A percentile compares a stretch with the other conserved stretches of the same genome.
Evolutionary conservation across 2,797 vertebrate species (phyloP).

Genomic region (Pangasius djambal): DNA sequence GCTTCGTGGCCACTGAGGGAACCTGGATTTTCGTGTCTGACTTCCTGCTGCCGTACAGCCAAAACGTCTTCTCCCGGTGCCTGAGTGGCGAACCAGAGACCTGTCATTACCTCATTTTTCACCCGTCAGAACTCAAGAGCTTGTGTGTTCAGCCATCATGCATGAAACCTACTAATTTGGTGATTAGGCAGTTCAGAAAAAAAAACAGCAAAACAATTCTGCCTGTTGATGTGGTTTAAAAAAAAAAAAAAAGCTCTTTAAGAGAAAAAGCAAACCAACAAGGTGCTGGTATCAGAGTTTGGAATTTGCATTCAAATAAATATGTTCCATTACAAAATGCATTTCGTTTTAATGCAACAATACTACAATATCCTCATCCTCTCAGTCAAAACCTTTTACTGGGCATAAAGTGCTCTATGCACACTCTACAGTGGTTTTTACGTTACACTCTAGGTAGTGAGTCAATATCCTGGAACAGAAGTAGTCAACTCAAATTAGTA

Average conservation of each 20-base stretch:
- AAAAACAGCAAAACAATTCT: neutral
- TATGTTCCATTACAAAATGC: neutral
- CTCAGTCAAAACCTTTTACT: neutral
- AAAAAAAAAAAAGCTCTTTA: neutral
- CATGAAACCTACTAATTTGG: slow-evolving; percentile 16
- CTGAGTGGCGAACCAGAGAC: neutral
- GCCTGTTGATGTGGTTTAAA: neutral
- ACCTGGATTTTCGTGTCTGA: neutral
- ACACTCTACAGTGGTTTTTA: neutral
- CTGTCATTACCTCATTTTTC: slow-evolving; percentile 24
- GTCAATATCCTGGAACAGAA: neutral
- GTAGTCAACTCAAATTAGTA: too few species aligned
- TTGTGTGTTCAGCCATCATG: neutral
- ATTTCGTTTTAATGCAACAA: neutral
- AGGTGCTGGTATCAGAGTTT: neutral
- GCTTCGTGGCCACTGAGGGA: neutral
- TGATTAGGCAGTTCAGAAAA: neutral
- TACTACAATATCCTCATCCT: neutral
- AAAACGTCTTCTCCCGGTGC: neutral
- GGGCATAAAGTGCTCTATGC: neutral
- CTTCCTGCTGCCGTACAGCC: slow-evolving; percentile 1
- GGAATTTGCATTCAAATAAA: neutral
- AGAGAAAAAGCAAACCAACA: neutral
- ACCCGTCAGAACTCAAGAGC: neutral
- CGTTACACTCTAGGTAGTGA: neutral